These are phyloP conservation scores for Aporophyla lueneburgensis DNA, from an alignment of 2,888 invertebrate species.

Conservation along the genomic window DNA sequence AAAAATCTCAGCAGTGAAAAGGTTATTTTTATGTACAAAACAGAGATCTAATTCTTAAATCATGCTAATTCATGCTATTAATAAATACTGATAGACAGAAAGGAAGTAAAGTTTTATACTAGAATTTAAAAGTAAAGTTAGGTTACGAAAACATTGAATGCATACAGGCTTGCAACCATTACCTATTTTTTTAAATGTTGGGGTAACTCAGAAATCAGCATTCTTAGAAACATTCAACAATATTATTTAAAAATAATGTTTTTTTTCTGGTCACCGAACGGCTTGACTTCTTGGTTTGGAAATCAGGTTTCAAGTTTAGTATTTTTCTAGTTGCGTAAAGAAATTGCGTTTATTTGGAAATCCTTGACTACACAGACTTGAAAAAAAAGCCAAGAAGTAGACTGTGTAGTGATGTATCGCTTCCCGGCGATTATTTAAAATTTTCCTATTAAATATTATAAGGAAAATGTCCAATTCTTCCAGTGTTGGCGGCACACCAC, in stretches of 20 bases:
- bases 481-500: neutral
- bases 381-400: neutral
- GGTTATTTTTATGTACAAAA: neutral
- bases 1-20: constrained; percentile 31
- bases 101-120: neutral
- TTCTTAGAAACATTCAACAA: neutral
- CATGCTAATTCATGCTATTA: constrained; percentile 62
- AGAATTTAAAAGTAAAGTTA: constrained; percentile 36
- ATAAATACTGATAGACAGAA: constrained; percentile 28
- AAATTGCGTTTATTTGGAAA: neutral
- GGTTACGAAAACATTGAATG: neutral
- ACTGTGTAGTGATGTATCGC: neutral
- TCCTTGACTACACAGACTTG: too few relatives aligned
- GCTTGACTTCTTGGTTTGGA: neutral
- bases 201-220: neutral
- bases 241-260: neutral
- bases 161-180: constrained; percentile 20
- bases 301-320: neutral
- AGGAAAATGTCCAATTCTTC: neutral
- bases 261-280: neutral
- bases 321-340: neutral
- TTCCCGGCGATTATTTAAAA: neutral
- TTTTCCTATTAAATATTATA: neutral
- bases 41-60: neutral
- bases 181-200: constrained; percentile 18